Conservation (phyloP, 1,140 invertebrate genomes). For the Drosophila bifasciata region DNA sequence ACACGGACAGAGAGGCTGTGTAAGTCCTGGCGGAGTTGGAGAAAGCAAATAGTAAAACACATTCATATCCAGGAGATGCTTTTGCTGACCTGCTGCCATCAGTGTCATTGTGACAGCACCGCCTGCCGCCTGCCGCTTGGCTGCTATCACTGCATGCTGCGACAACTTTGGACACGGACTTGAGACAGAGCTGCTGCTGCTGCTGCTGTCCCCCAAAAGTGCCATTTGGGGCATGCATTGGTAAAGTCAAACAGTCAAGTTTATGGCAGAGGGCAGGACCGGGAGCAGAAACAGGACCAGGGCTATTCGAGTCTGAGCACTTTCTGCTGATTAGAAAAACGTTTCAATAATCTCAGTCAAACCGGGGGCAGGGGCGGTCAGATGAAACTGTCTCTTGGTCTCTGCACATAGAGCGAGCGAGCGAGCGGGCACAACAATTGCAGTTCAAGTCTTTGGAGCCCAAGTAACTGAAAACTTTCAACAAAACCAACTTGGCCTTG, state of each 20-base stretch:
- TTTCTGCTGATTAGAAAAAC: conserved; percentile 78
- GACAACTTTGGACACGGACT: background rate
- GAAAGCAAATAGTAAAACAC: conserved; percentile 45
- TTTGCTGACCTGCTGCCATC: conserved; percentile 48
- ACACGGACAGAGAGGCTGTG: background rate
- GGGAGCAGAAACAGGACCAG: background rate
- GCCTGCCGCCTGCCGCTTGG: conserved; percentile 13
- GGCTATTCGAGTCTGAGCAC: conserved; percentile 42
- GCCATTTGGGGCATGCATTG: conserved; percentile 49
- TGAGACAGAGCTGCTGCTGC: conserved; percentile 48
- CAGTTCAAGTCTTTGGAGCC: conserved; percentile 36
- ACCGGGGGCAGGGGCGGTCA: conserved; percentile 18
- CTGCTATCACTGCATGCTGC: conserved; percentile 26
- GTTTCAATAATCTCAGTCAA: conserved; percentile 67
- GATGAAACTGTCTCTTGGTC: conserved; percentile 27
- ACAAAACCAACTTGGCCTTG: conserved; percentile 58
- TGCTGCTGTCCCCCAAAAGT: conserved; percentile 30
- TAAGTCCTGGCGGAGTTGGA: background rate
- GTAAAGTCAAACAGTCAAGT: conserved; percentile 54
- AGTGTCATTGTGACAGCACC: conserved; percentile 61
- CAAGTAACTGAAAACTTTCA: conserved; percentile 48
- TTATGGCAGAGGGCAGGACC: conserved; percentile 34
- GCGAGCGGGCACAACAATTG: conserved; percentile 54
- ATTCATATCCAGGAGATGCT: conserved; percentile 53
- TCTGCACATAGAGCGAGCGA: conserved; percentile 26